Evolutionary conservation across 2,113 vertebrate species (phyloP).

Genomic region (Sula dactylatra): DNA sequence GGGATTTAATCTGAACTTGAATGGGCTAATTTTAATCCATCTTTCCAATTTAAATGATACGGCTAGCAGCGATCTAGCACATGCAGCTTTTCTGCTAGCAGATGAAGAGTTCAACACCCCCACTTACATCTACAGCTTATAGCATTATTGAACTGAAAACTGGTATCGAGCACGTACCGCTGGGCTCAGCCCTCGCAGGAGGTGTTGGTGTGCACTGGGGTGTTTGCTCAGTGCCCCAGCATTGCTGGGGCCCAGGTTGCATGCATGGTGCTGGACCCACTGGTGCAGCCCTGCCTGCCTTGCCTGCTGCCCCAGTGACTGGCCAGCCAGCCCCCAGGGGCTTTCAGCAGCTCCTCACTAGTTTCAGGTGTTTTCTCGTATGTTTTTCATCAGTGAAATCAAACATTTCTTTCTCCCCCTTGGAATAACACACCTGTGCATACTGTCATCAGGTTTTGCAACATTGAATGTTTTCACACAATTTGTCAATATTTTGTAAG

Average conservation of each 20-base stretch:
- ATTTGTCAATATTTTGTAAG: background rate
- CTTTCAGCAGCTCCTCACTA: background rate
- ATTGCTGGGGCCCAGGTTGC: background rate
- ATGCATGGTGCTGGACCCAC: accelerated
- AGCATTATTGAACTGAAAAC: background rate
- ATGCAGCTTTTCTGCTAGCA: background rate
- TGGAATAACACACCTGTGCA: no score
- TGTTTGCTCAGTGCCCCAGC: background rate
- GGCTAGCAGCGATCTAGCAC: background rate
- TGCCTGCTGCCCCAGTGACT: background rate
- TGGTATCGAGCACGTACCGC: accelerated
- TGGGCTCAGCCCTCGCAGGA: background rate
- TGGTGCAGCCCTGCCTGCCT: background rate
- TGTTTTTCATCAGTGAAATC: background rate
- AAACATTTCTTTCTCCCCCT: background rate
- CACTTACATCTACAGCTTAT: accelerated
- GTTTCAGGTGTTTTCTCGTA: background rate
- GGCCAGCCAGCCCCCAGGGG: background rate
- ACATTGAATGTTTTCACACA: accelerated
- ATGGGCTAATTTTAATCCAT: background rate
- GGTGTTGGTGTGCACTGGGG: background rate
- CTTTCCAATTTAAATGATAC: background rate
- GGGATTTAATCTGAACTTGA: background rate
- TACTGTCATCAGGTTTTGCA: background rate
- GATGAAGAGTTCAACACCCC: background rate